A percentile compares a stretch with the other conserved stretches of the same genome.
Conservation (phyloP, 1,140 invertebrate genomes). For the Calosoma granatense region DNA sequence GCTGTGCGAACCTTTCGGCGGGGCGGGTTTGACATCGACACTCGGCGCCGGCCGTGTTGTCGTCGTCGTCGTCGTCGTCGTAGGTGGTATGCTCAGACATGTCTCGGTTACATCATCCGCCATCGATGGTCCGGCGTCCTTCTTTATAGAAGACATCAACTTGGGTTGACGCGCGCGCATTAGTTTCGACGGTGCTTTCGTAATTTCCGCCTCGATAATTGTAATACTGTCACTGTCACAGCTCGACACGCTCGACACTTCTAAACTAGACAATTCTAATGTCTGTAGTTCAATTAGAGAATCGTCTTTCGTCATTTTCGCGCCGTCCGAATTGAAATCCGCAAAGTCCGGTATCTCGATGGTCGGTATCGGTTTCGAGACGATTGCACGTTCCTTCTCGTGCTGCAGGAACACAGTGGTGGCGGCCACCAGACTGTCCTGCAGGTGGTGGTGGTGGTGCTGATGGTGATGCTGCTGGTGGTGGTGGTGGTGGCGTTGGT, state of each 20-base stretch:
- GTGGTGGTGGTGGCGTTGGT: conserved; percentile 26
- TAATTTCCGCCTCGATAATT: conserved; percentile 3
- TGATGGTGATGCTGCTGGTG: not conserved
- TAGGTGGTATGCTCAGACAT: not conserved
- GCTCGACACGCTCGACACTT: conserved; percentile 18
- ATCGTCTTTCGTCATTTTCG: conserved; percentile 24
- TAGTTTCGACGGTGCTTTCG: conserved; percentile 23
- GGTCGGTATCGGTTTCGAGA: conserved; percentile 17
- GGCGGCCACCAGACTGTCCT: conserved; percentile 23
- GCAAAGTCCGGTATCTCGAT: conserved; percentile 27
- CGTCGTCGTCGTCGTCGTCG: not conserved
- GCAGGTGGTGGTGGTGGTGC: not conserved
- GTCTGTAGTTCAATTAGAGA: conserved; percentile 34
- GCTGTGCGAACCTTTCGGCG: conserved; percentile 22
- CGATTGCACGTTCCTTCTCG: conserved; percentile 14
- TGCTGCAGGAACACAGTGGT: conserved; percentile 18
- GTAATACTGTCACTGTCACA: conserved; percentile 18
- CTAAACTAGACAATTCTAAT: conserved; percentile 33
- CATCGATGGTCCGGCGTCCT: conserved; percentile 14
- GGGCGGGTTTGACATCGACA: conserved; percentile 20
- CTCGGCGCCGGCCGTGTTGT: conserved; percentile 14
- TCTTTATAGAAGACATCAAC: conserved; percentile 17
- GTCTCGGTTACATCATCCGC: conserved; percentile 13
- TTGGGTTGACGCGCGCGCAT: conserved; percentile 28
- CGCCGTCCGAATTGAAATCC: conserved; percentile 18